Percentiles rank a stretch among this genome's conserved stretches.
Conservation (phyloP, 1,140 invertebrate species). For the Lasioglossum baleicum region DNA sequence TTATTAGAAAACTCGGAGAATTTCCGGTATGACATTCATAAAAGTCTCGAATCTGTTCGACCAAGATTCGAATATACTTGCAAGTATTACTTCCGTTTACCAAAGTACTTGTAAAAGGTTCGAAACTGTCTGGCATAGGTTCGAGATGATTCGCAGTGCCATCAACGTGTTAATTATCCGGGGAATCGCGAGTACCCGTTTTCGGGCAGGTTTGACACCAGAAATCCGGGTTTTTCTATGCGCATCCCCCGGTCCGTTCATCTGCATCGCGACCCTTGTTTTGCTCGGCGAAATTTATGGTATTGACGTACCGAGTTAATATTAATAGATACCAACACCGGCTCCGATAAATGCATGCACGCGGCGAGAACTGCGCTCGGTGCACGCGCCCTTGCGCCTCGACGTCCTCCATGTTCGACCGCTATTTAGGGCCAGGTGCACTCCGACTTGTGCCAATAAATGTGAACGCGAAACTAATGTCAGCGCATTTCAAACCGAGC, state of each 20-base stretch:
- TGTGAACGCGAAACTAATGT: slow-evolving; percentile 29
- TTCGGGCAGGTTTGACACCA: not conserved
- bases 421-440: slow-evolving; percentile 42
- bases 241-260: not conserved
- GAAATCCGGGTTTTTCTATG: not conserved
- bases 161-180: slow-evolving; percentile 16
- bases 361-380: not conserved
- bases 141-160: too few relatives aligned
- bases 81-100: too few relatives aligned
- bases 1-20: too few relatives aligned
- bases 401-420: slow-evolving; percentile 19
- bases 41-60: too few relatives aligned
- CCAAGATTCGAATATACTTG: too few relatives aligned
- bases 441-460: not conserved
- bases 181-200: not conserved
- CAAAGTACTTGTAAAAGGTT: too few relatives aligned
- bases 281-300: slow-evolving; percentile 55
- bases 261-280: slow-evolving; percentile 29
- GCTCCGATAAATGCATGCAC: not conserved
- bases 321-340: slow-evolving; percentile 50
- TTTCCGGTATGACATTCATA: too few relatives aligned
- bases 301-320: slow-evolving; percentile 56
- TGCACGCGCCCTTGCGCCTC: slow-evolving; percentile 14
- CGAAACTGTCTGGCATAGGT: too few relatives aligned
- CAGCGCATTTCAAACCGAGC: not conserved